Percentiles rank a stretch among this genome's conserved stretches.
These are phyloP conservation scores for Pantherophis guttatus DNA, from an alignment of 2,113 vertebrate genomes.

Conservation along the genomic window DNA sequence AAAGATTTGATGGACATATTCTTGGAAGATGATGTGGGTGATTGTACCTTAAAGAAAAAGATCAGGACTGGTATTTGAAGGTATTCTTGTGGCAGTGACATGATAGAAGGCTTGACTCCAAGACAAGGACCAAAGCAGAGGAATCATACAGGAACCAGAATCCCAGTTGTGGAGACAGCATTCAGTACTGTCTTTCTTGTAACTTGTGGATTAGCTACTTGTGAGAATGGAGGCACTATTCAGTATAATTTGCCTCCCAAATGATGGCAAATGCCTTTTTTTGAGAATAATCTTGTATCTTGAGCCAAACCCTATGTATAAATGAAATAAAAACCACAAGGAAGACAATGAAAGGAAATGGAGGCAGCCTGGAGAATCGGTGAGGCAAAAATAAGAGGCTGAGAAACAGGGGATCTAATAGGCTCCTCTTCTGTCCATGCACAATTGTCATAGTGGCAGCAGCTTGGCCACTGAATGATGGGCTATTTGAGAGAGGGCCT, in stretches of 20 bases:
- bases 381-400: neutral
- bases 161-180: neutral
- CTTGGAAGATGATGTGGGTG: slow-evolving; percentile 29
- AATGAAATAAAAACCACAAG: neutral
- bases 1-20: slow-evolving; percentile 36
- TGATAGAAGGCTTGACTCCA: neutral
- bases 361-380: neutral
- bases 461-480: neutral
- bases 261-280: neutral
- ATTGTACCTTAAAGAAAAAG: slow-evolving; percentile 48
- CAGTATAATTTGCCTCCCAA: neutral
- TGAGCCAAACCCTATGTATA: neutral
- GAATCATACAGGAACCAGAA: neutral
- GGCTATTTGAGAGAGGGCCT: neutral
- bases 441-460: neutral
- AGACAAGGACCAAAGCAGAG: neutral
- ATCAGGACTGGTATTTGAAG: neutral
- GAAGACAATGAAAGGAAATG: neutral
- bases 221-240: neutral
- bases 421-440: neutral
- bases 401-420: neutral
- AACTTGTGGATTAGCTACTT: neutral
- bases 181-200: neutral
- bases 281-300: neutral
- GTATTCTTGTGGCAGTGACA: too few species aligned